Evolutionary conservation across 2,888 invertebrate species (phyloP), one percentile per base, ranked within the genome.

Genomic region (Callosobruchus maculatus): DNA sequence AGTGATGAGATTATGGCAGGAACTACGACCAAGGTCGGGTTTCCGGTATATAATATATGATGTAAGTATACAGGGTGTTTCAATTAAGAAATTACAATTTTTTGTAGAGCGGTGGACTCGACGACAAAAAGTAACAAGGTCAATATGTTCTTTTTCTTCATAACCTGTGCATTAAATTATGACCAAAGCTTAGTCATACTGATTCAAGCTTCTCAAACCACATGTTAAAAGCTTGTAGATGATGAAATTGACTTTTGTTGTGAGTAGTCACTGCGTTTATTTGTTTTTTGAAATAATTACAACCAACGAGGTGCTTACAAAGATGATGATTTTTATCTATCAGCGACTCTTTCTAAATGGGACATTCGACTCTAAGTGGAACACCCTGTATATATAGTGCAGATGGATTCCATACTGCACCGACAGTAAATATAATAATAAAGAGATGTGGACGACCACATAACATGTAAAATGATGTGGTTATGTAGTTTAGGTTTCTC

Each of bases 401-500:
- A 49, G 18, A 49, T 49, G 49, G 49, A 49, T 49, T 49, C 13
- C 49, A 49, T 79, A 77, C 78, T 77, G 76, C 78, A 80, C 76
- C 76, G 75, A 74, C 77, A 78, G 77, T 78, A 74, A 73, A 78
- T 70, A 72, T 73, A 76, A 73, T 76, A 78, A 22, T 20, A 22
- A n/a, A 30, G 22, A 30, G 21, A 71, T 70, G 80, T 80, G 82
- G 83, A 83, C 82, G 82, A 81, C 82, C 82, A 82, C 83, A 82
- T 74, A 83, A 76, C 82, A 81, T 84, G 82, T 84, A 84, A 85
- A 85, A 85, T 86, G 85, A 85, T 86, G 85, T 85, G 86, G 86
- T 86, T 85, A 86, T 84, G 85, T 86, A 86, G 85, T 83, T 85
- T 86, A 86, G 83, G 83, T 84, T 90, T 90, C 90, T 89, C 83